Percentiles rank a stretch among this genome's conserved stretches.
Conservation (phyloP, 2,888 invertebrate genomes). For the Steinernema hermaphroditum region DNA sequence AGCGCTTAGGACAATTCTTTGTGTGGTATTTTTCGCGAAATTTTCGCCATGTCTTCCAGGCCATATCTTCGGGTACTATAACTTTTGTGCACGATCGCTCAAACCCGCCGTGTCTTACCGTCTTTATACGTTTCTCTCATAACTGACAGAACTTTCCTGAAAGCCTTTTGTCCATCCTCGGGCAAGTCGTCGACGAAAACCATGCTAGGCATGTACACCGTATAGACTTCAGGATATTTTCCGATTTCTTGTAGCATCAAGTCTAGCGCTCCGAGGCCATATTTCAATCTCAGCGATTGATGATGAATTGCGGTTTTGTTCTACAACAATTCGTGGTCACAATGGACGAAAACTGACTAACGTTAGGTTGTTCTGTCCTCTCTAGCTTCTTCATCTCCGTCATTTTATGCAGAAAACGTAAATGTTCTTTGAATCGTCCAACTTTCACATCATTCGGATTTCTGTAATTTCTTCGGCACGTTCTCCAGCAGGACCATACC, state of each 20-base stretch:
- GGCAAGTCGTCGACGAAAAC: neutral
- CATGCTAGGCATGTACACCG: neutral
- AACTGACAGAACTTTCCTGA: neutral
- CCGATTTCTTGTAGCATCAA: neutral
- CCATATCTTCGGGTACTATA: neutral
- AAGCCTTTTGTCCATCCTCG: neutral
- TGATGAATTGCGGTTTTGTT: no score
- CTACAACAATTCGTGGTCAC: no score
- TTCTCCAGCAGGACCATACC: neutral
- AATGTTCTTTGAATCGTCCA: neutral
- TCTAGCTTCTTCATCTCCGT: no score
- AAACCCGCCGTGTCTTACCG: neutral
- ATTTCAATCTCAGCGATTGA: no score
- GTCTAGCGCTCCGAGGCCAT: neutral
- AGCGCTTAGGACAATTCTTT: neutral
- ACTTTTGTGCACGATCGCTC: no score
- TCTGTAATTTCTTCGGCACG: neutral
- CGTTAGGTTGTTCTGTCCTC: no score
- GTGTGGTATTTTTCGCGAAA: neutral
- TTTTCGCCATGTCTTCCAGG: neutral
- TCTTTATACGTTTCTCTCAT: neutral
- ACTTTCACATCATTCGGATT: neutral
- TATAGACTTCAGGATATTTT: neutral
- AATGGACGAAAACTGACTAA: neutral
- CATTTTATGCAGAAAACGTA: neutral